These are phyloP conservation scores for Pogonus chalceus DNA, from an alignment of 1,140 invertebrate species.

Conservation along the genomic window DNA sequence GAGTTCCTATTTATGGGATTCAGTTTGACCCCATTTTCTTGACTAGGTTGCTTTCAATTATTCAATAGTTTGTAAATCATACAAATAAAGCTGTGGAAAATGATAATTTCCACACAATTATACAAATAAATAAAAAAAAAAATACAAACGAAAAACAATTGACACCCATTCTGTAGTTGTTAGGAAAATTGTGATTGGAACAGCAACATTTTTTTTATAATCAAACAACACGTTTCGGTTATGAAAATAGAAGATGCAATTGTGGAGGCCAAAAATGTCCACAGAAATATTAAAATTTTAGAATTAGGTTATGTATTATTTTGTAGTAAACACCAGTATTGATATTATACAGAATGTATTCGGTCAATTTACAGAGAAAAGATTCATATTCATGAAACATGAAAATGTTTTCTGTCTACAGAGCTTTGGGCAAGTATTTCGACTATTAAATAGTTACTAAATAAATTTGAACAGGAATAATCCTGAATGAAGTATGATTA, in stretches of 20 bases:
- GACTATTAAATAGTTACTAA: slow-evolving; percentile 7
- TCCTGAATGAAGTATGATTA: background rate
- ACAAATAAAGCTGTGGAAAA: slow-evolving; percentile 5
- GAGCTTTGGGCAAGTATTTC: slow-evolving; percentile 4
- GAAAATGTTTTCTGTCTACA: too few relatives aligned
- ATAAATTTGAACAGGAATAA: background rate
- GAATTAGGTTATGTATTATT: too few relatives aligned
- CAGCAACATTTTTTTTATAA: too few relatives aligned
- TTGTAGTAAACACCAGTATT: too few relatives aligned
- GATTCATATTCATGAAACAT: background rate
- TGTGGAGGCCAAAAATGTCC: too few relatives aligned
- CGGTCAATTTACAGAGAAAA: background rate
- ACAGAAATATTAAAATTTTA: too few relatives aligned
- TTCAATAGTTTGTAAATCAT: slow-evolving; percentile 2
- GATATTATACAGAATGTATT: background rate
- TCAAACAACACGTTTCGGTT: too few relatives aligned
- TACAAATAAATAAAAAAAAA: background rate
- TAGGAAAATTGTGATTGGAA: background rate
- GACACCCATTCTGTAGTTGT: background rate
- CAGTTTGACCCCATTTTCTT: slow-evolving; percentile 22
- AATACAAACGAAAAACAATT: background rate
- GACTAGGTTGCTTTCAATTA: slow-evolving; percentile 31
- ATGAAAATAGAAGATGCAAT: too few relatives aligned
- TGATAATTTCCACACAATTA: background rate
- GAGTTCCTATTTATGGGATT: slow-evolving; percentile 35